Percentiles rank a stretch among this genome's conserved stretches.
Evolutionary conservation across 2,113 vertebrate species (phyloP).

Genomic region (Syngnathus typhle): DNA sequence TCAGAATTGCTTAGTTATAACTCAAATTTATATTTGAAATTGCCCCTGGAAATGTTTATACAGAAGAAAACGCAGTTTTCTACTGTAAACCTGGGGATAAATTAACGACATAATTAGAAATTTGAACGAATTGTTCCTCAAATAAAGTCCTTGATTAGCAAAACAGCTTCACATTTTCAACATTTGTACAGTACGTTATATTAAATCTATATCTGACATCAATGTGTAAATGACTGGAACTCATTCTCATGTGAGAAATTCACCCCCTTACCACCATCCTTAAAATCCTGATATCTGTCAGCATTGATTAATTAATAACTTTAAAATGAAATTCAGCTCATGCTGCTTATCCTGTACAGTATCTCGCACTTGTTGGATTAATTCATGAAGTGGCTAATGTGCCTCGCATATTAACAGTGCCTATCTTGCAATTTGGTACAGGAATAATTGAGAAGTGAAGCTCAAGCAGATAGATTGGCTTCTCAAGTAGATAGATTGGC

Average conservation of each 20-base stretch:
- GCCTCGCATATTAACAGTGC: slow-evolving; percentile 42
- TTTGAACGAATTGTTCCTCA: no score
- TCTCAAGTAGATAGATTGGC: no score
- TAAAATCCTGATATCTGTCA: slow-evolving; percentile 45
- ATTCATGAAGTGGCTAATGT: slow-evolving; percentile 45
- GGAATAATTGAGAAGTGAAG: slow-evolving; percentile 22
- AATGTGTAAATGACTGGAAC: slow-evolving; percentile 42
- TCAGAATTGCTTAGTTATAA: no score
- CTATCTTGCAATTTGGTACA: slow-evolving; percentile 22
- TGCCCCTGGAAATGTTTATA: no score
- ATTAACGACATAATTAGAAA: no score
- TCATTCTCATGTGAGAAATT: slow-evolving; percentile 29
- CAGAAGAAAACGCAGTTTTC: no score
- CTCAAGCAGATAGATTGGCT: background rate
- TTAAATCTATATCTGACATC: slow-evolving; percentile 35
- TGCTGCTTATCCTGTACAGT: slow-evolving; percentile 50
- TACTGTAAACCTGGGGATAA: no score
- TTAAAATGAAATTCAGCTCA: slow-evolving; percentile 62
- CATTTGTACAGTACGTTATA: no score
- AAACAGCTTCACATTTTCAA: no score
- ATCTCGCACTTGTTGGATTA: slow-evolving; percentile 45
- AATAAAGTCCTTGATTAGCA: no score
- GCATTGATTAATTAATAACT: slow-evolving; percentile 64
- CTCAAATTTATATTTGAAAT: no score
- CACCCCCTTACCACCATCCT: slow-evolving; percentile 25